These are phyloP conservation scores for Paratilapia polleni DNA, from an alignment of 2,113 vertebrate genomes.

Conservation along the genomic window DNA sequence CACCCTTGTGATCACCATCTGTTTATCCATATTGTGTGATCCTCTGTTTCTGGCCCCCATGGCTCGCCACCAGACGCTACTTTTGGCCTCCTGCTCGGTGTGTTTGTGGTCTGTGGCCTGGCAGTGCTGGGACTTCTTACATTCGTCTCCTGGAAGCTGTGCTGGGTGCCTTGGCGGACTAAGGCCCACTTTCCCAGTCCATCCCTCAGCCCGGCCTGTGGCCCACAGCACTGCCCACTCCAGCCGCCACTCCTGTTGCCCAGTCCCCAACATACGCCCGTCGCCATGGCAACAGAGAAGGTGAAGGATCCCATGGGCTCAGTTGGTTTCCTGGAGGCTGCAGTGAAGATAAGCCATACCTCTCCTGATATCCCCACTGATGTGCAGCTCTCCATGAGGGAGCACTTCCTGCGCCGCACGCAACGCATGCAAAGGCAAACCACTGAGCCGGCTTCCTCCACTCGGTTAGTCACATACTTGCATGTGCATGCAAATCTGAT, in stretches of 20 bases:
- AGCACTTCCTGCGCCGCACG: conserved; percentile 87
- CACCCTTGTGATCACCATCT: conserved; percentile 75
- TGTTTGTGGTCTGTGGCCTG: conserved; percentile 90
- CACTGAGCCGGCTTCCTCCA: conserved; percentile 91
- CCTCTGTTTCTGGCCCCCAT: conserved; percentile 61
- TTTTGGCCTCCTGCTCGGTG: conserved; percentile 88
- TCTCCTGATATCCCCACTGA: conserved; percentile 94
- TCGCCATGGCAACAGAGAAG: conserved; percentile 91
- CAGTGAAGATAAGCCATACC: conserved; percentile 96
- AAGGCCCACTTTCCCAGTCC: conserved; percentile 82
- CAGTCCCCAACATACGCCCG: conserved; percentile 61
- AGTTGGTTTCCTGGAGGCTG: conserved; percentile 90
- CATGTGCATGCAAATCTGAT: neutral
- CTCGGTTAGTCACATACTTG: conserved; percentile 80
- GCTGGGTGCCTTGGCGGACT: conserved; percentile 87
- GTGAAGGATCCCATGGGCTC: conserved; percentile 85
- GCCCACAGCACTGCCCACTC: conserved; percentile 53
- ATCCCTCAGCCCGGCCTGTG: conserved; percentile 58
- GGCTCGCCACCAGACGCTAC: conserved; percentile 86
- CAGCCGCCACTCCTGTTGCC: conserved; percentile 39
- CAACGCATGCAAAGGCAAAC: conserved; percentile 90
- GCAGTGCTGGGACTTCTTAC: conserved; percentile 90
- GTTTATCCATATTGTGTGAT: conserved; percentile 79
- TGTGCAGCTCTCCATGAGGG: conserved; percentile 95
- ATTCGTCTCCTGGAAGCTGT: conserved; percentile 94